Base-by-base conservation (phyloP, 2,113 vertebrate genomes). In the Solea solea region DNA sequence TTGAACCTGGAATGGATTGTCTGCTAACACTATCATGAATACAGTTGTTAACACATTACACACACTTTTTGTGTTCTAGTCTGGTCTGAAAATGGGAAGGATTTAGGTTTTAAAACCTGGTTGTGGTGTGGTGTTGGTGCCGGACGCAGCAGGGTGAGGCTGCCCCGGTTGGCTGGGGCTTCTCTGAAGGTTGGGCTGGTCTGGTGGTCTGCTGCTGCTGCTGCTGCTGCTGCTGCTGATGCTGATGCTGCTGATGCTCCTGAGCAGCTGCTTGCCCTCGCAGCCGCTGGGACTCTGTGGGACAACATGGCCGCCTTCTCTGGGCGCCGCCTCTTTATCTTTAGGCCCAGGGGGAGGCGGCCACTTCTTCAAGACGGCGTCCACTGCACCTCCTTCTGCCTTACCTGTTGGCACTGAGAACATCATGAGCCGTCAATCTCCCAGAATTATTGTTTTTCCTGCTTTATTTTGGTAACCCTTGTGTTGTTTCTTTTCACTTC, bases 291-390 rank as follows among this genome's bases (percentile, higher is more conserved):
- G 55, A 67, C 28, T 66, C 52, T 61, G 58, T 4, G 50, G 49
- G 52, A 10, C 0, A 1, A 11, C 27, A 0, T 70, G 65, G 68
- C 63, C 42, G 13, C 56, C 50, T 11, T 16, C 51, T 52, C 70
- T 78, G 52, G n/a, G 51, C 1, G 14, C 6, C 0, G 11, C n/a
- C 0, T 90, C 80, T 11, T 25, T 52, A 40, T 92, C 86, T 61
- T 85, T 76, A 1, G 90, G 93, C 14, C 42, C 16, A 14, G 91
- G 84, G 8, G 94, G 93, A 42, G 94, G 93, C 0, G 93, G 93
- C 93, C 92, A 95, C 92, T 92, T 92, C 85, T 92, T 93, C 91
- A 94, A 82, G 28, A 91, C 86, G 0, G 84, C 82, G 1, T 94
- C 93, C 0, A 93, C 81, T 2, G 21, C 80, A 0, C 55, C 39